A percentile compares a stretch with the other conserved stretches of the same genome.
Conservation (phyloP, 1,140 invertebrate species). For the Myzus persicae region DNA sequence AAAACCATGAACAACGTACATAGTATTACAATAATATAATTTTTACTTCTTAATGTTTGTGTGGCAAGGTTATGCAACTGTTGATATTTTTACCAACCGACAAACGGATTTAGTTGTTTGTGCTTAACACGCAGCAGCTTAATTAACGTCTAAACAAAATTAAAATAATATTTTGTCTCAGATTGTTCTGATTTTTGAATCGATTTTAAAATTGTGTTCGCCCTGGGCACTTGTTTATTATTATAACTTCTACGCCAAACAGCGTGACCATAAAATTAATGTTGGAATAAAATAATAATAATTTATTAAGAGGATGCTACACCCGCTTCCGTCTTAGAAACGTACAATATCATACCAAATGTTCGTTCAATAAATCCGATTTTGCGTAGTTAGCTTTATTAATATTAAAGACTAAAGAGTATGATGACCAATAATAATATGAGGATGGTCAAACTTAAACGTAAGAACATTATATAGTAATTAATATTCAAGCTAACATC, state of each 20-base stretch:
- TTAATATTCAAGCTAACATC: background rate
- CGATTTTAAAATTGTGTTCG: background rate
- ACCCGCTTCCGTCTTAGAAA: background rate
- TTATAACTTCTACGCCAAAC: background rate
- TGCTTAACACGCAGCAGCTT: background rate
- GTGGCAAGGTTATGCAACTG: background rate
- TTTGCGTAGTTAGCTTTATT: background rate
- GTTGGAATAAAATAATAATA: slow-evolving; percentile 14
- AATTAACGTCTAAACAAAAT: background rate
- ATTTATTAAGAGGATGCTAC: background rate
- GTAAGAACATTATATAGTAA: background rate
- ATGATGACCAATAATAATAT: no score
- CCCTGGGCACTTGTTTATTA: background rate
- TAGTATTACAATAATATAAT: background rate
- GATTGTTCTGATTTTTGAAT: background rate
- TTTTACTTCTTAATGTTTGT: background rate
- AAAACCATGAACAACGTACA: background rate
- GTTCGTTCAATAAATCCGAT: background rate
- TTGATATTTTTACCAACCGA: background rate
- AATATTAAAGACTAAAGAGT: no score
- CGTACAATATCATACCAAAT: background rate
- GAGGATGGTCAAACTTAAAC: background rate
- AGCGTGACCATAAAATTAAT: background rate
- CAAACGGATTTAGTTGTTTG: background rate
- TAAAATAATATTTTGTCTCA: slow-evolving; percentile 3